Conservation (phyloP, 2,888 invertebrate genomes). For the Tholera decimalis region DNA sequence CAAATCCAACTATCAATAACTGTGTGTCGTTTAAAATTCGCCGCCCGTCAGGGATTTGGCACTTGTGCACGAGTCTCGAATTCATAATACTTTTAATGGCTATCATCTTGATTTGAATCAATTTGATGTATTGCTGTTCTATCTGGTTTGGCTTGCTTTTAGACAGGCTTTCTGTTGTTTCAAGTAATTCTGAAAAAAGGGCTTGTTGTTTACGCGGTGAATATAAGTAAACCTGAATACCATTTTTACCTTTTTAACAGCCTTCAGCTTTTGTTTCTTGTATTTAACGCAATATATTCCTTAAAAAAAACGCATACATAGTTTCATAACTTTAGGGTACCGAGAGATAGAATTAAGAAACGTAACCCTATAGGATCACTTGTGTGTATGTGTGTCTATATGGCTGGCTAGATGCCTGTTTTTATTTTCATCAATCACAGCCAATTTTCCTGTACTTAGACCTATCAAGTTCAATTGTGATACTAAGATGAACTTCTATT, state of each 20-base stretch:
- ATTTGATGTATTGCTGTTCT: slow-evolving; percentile 70
- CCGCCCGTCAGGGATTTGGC: slow-evolving; percentile 85
- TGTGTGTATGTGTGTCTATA: no score
- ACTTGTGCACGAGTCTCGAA: slow-evolving; percentile 83
- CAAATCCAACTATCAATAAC: slow-evolving; percentile 83
- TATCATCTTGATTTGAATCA: slow-evolving; percentile 74
- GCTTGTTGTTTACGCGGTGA: neutral
- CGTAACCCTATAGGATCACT: no score
- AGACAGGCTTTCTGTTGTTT: neutral
- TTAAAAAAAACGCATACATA: no score
- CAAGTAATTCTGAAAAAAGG: neutral
- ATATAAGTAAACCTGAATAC: neutral
- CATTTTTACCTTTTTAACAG: neutral
- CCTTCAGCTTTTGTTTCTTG: no score
- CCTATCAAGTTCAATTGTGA: no score
- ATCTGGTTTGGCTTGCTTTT: slow-evolving; percentile 18
- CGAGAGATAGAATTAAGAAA: no score
- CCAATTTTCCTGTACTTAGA: no score
- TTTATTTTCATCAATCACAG: no score
- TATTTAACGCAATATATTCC: no score
- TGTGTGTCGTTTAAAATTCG: slow-evolving; percentile 85
- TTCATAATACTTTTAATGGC: slow-evolving; percentile 83
- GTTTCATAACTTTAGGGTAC: no score
- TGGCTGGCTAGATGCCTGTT: no score
- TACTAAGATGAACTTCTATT: no score